These are phyloP conservation scores for Drosophila affinis DNA, from an alignment of 2,888 invertebrate species.

Conservation along the genomic window DNA sequence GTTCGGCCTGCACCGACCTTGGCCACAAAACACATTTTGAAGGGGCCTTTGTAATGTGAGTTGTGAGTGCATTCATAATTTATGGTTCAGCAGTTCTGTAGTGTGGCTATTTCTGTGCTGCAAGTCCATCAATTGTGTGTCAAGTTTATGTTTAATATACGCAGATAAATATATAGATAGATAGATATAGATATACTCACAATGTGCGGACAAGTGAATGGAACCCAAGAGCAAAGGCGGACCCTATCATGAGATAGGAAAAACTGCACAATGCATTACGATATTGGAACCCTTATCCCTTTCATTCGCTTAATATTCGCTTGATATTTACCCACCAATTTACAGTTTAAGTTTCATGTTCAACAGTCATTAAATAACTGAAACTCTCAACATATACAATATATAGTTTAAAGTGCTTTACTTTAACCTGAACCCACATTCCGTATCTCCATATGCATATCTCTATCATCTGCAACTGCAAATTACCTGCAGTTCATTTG, in stretches of 20 bases:
- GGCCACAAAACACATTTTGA: not conserved
- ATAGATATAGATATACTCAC: no score
- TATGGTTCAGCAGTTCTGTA: not conserved
- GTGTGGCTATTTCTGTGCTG: no score
- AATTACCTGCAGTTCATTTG: slow-evolving; percentile 42
- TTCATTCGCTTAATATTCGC: no score
- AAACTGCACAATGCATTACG: no score
- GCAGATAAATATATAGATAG: no score
- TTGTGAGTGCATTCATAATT: not conserved
- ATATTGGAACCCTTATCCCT: no score
- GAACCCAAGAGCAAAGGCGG: no score
- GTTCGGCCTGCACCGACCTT: not conserved
- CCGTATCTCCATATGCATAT: not conserved
- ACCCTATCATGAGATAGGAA: no score
- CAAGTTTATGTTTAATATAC: no score
- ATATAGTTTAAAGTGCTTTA: not conserved
- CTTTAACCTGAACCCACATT: not conserved
- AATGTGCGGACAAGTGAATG: no score
- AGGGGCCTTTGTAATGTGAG: not conserved
- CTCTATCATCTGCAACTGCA: slow-evolving; percentile 7
- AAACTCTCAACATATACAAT: not conserved
- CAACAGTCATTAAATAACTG: not conserved
- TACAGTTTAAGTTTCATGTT: not conserved
- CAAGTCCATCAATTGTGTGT: no score
- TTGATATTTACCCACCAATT: not conserved